Base-by-base conservation (phyloP, 2,797 vertebrate genomes). In the Rhinophrynus dorsalis region DNA sequence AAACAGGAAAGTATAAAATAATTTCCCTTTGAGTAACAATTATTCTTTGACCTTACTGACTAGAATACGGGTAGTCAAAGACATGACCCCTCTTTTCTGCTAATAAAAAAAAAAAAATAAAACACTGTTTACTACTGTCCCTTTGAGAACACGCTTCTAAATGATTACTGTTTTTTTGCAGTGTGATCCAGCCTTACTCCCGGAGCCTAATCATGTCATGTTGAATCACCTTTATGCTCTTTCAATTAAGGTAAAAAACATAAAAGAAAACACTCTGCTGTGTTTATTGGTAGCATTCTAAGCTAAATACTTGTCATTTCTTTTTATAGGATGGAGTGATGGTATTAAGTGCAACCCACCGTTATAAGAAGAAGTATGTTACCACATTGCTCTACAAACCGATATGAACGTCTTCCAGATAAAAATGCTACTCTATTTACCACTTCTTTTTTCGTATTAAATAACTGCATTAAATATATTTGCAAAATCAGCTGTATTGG, bases 201-300 rank as follows among this genome's bases (percentile, higher is more conserved):
- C 97, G 0, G 96, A 99, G 76, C 96, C 96, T 30, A 99, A 99
- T 78, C 97, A 99, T 0, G 97, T 99, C 79, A 99, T 98, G 96
- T 47, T 99, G 69, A 99, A 94, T 76, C 97, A 99, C 81, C 93
- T 99, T 21, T 99, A 99, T 0, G 97, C 97, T 0, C 94, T 99
- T 26, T 99, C 96, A 54, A 99, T 99, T 81, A 99, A 99, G 96
- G 97, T 98, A 86, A 86, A 38, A 30, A 32, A 9, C 12, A 15
- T 40, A 40, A 40, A 12, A 15, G 13, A 40, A 6, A 12, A 40
- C 10, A 40, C 13, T 40, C 11, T 40, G 13, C 21, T 47, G 20
- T 6, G 12, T 6, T 2, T 6, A 33, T 33, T 11, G 30, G 30
- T 33, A 33, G 11, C 7, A n/a, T 17, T 13, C 15, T 48, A 0